Evolutionary conservation across 2,113 vertebrate genomes (phyloP), one percentile per base, ranked within the genome.

Genomic region (Etia nguti): DNA sequence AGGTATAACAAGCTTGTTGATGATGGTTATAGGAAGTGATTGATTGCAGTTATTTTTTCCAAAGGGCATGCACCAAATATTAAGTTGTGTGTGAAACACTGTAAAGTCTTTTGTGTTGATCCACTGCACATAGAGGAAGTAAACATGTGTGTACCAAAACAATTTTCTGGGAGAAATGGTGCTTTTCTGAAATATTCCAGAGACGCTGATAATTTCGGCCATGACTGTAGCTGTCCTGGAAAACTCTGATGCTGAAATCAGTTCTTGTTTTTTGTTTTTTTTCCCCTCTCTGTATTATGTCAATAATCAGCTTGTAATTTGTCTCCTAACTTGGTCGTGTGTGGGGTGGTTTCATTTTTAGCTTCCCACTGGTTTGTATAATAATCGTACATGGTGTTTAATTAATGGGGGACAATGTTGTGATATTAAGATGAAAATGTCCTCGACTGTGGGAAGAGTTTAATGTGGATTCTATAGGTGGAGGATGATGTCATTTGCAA

Each of bases 21-120:
- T 26, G 22, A n/a, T 0, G 29, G 31, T 34, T 34, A 34, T 6
- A n/a, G 34, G 9, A 13, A 0, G 60, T 0, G 34, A 38, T 10
- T 6, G 34, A n/a, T 34, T 8, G 31, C 31, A 38, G 60, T 38
- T 8, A 1, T 59, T 59, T 24, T 57, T n/a, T 34, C 36, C 36
- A 38, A 38, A 10, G 8, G 36, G 36, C 36, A 10, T 38, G 36
- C 36, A 36, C 34, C 34, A 8, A 9, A 8, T 8, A 9, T 34
- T n/a, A 18, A 38, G 60, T 3, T 0, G 34, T 38, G 60, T n/a
- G 60, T 65, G 60, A 36, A 36, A 65, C 18, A 6, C 60, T 65
- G 60, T 65, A 6, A 65, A 65, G 60, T 36, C 31, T 65, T n/a
- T 38, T 13, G 34, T 65, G 60, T 65, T 65, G 60, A 38, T 38